phyloP scores from a whole-genome alignment of 2,113 vertebrate species.

The Nibea albiflora region DNA sequence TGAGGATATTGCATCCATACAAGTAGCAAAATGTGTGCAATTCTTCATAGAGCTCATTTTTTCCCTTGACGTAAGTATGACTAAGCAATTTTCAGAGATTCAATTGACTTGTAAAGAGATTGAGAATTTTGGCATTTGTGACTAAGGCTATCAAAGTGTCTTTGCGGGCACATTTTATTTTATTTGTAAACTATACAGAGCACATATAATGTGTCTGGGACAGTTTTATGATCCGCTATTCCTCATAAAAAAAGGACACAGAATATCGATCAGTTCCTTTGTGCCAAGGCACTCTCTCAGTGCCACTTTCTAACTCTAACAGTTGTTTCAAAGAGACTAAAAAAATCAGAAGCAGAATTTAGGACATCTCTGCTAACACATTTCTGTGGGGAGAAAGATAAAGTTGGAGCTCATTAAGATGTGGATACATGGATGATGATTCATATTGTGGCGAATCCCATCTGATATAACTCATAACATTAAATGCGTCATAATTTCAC shows the following conservation, averaged over 20 bases:
- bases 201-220: not conserved
- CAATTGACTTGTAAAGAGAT: slow-evolving; percentile 22
- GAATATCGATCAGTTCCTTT: not conserved
- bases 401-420: not conserved
- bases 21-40: slow-evolving; percentile 7
- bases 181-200: not conserved
- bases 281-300: not conserved
- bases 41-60: slow-evolving; percentile 14
- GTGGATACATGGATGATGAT: not conserved
- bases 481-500: slow-evolving; percentile 28
- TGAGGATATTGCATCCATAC: not conserved
- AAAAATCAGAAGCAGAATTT: slow-evolving; percentile 3
- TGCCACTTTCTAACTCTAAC: not conserved
- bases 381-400: not conserved
- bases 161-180: not conserved
- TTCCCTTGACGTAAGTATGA: slow-evolving; percentile 14
- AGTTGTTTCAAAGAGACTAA: not conserved
- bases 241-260: not conserved
- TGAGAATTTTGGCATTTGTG: not conserved
- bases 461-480: slow-evolving; percentile 16
- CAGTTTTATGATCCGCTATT: slow-evolving; percentile 12
- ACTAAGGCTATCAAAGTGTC: not conserved
- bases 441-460: not conserved
- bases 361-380: not conserved
- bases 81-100: slow-evolving; percentile 17